These are phyloP conservation scores for Sebastes aleutianus DNA, from an alignment of 2,797 vertebrate genomes.

Conservation along the genomic window DNA sequence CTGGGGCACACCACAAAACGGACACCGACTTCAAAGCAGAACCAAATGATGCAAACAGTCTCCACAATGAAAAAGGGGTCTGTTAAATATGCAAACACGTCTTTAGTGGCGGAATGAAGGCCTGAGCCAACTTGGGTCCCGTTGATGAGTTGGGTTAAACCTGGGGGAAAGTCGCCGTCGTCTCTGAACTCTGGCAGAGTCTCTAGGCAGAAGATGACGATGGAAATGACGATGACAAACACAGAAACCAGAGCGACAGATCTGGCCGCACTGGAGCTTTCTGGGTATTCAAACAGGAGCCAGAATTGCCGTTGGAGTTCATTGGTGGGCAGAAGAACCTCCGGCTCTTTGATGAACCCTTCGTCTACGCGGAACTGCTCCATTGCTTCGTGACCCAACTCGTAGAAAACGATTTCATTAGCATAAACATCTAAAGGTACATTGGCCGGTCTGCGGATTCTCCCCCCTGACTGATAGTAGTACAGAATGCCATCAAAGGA, in stretches of 20 bases:
- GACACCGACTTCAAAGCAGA: slow-evolving; percentile 92
- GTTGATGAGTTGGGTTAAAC: slow-evolving; percentile 67
- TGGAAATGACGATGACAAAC: slow-evolving; percentile 95
- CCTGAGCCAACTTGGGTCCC: slow-evolving; percentile 74
- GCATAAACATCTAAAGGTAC: slow-evolving; percentile 96
- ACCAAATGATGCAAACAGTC: slow-evolving; percentile 97
- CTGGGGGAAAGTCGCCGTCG: slow-evolving; percentile 75
- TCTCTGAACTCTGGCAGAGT: slow-evolving; percentile 96
- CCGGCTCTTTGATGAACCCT: slow-evolving; percentile 94
- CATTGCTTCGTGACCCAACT: slow-evolving; percentile 94
- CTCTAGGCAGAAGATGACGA: slow-evolving; percentile 98
- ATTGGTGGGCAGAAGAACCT: slow-evolving; percentile 89
- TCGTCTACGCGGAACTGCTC: slow-evolving; percentile 97
- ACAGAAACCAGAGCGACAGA: slow-evolving; percentile 94
- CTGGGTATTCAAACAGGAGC: slow-evolving; percentile 97
- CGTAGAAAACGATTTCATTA: slow-evolving; percentile 96
- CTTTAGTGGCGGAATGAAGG: slow-evolving; percentile 58
- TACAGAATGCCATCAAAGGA: slow-evolving; percentile 97
- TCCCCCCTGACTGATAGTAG: slow-evolving; percentile 96
- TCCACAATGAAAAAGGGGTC: slow-evolving; percentile 98
- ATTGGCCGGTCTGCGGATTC: slow-evolving; percentile 93
- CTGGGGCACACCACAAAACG: slow-evolving; percentile 96
- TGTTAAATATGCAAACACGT: slow-evolving; percentile 80
- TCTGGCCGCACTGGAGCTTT: slow-evolving; percentile 94
- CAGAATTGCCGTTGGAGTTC: slow-evolving; percentile 95